These are phyloP conservation scores for Heliothis subflexa DNA, from an alignment of 1,140 invertebrate species.

Conservation along the genomic window DNA sequence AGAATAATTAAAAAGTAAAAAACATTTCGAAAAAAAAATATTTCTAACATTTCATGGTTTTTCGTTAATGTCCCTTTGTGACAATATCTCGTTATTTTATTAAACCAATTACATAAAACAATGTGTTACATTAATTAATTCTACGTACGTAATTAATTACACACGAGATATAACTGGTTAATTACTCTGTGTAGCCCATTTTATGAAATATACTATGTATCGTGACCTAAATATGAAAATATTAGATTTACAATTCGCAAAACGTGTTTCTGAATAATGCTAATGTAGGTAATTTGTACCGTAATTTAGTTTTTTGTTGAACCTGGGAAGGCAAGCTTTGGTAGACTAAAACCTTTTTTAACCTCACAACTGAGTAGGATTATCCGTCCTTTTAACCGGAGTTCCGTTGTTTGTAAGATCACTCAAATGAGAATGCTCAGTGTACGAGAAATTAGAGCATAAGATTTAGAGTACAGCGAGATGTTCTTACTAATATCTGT, in stretches of 20 bases:
- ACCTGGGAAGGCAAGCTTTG: slow-evolving; percentile 13
- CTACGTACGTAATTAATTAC: neutral
- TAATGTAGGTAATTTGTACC: slow-evolving; percentile 35
- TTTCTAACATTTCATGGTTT: too few relatives aligned
- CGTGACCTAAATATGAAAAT: slow-evolving; percentile 34
- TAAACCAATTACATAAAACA: neutral
- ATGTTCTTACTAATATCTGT: too few relatives aligned
- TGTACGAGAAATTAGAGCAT: too few relatives aligned
- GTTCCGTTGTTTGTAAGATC: neutral
- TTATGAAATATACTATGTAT: slow-evolving; percentile 1
- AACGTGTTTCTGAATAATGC: slow-evolving; percentile 39
- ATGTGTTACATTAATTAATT: neutral
- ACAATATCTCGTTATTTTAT: neutral
- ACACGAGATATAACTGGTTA: neutral
- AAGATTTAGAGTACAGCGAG: too few relatives aligned
- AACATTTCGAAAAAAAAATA: too few relatives aligned
- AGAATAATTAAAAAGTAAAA: too few relatives aligned
- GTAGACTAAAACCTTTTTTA: slow-evolving; percentile 16
- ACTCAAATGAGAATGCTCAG: neutral
- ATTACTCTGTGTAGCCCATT: slow-evolving; percentile 14
- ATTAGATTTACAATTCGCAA: slow-evolving; percentile 27
- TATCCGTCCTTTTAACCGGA: slow-evolving; percentile 12
- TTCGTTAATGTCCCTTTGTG: neutral
- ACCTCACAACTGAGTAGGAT: neutral
- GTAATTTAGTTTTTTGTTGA: slow-evolving; percentile 33